Evolutionary conservation across 2,888 invertebrate species (phyloP).

Genomic region (Colostygia pectinataria): DNA sequence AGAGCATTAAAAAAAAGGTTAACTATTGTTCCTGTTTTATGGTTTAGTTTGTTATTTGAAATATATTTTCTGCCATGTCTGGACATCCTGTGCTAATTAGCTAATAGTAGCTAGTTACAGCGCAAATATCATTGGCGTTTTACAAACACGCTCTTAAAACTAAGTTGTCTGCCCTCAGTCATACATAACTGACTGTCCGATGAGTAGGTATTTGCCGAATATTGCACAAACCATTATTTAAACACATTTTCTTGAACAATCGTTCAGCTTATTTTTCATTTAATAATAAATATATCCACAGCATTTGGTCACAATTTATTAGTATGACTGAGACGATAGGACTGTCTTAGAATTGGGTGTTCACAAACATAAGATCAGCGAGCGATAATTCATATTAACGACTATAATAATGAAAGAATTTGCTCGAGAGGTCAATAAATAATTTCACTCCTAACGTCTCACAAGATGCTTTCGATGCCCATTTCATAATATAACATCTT

Average conservation of each 20-base stretch:
- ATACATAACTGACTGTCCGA: slow-evolving; percentile 62
- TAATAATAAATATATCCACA: slow-evolving; percentile 33
- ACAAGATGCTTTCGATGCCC: too few species aligned
- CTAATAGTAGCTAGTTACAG: not conserved
- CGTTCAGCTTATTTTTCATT: slow-evolving; percentile 34
- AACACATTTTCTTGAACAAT: slow-evolving; percentile 35
- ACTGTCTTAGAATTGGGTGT: too few species aligned
- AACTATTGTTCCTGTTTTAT: not conserved
- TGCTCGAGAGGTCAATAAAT: too few species aligned
- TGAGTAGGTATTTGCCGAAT: slow-evolving; percentile 80
- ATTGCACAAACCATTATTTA: slow-evolving; percentile 67
- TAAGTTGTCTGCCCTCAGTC: slow-evolving; percentile 58
- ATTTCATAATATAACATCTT: too few species aligned
- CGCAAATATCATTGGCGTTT: slow-evolving; percentile 6
- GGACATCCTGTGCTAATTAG: too few species aligned
- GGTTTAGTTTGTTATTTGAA: not conserved
- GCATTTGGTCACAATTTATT: slow-evolving; percentile 1
- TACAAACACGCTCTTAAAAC: slow-evolving; percentile 59
- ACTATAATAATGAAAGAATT: too few species aligned
- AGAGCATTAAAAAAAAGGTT: not conserved
- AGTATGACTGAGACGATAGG: not conserved
- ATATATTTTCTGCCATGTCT: not conserved
- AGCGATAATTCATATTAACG: too few species aligned
- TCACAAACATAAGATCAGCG: too few species aligned
- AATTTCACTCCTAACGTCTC: too few species aligned